phyloP scores from a whole-genome alignment of 2,113 vertebrate genomes.

The Prietella phreatophila region DNA sequence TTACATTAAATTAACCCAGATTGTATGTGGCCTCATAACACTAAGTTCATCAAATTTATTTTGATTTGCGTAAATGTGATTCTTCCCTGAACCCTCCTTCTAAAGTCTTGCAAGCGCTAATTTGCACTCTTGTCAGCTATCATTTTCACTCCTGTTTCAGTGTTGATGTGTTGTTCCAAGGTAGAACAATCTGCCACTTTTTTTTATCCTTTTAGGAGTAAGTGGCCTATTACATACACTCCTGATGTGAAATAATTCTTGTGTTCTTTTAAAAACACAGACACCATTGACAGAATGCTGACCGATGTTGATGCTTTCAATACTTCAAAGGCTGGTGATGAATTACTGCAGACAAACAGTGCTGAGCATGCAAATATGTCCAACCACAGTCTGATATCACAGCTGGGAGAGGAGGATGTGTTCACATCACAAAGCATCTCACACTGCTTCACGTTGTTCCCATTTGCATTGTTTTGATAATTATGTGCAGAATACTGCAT shows the following conservation, averaged over 20 bases:
- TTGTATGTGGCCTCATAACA: not conserved
- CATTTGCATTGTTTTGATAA: slow-evolving; percentile 23
- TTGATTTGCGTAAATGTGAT: not conserved
- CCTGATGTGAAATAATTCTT: slow-evolving; percentile 56
- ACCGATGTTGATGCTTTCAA: slow-evolving; percentile 75
- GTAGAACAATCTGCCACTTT: not conserved
- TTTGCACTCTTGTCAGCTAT: slow-evolving; percentile 12
- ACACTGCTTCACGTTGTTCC: slow-evolving; percentile 34
- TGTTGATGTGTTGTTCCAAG: slow-evolving; percentile 7
- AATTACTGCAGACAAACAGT: slow-evolving; percentile 80
- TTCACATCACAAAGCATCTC: slow-evolving; percentile 59
- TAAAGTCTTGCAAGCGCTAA: not conserved
- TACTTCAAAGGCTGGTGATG: slow-evolving; percentile 76
- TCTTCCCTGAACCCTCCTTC: not conserved
- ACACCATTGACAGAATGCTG: slow-evolving; percentile 77
- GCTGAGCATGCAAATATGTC: slow-evolving; percentile 76
- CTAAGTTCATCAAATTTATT: not conserved
- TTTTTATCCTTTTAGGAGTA: slow-evolving; percentile 47
- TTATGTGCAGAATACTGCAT: slow-evolving; percentile 18
- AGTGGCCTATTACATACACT: slow-evolving; percentile 26
- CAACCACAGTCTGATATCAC: slow-evolving; percentile 53
- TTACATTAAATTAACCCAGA: not conserved
- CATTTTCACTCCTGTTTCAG: not conserved
- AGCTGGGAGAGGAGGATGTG: slow-evolving; percentile 64
- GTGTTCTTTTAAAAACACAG: slow-evolving; percentile 53